A percentile compares a stretch with the other conserved stretches of the same genome.
These are phyloP conservation scores for Sula dactylatra DNA, from an alignment of 2,113 vertebrate species.

Conservation along the genomic window DNA sequence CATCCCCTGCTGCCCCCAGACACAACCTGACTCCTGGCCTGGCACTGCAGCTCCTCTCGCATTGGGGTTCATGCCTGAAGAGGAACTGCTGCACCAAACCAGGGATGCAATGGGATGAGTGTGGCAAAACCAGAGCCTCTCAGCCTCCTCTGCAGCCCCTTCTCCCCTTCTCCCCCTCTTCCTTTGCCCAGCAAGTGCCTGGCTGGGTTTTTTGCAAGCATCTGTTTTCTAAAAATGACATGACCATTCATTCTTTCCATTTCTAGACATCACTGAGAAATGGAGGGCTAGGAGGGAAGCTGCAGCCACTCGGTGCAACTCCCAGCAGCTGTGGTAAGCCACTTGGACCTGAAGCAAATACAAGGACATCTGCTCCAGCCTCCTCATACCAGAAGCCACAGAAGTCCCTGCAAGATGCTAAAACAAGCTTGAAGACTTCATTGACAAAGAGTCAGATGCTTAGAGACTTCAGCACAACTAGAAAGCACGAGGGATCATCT, in stretches of 20 bases:
- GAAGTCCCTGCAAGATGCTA: not conserved
- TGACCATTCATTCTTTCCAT: not conserved
- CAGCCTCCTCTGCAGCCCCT: not conserved
- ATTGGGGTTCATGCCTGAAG: not conserved
- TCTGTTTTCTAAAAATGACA: not conserved
- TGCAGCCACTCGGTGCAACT: not conserved
- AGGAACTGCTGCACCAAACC: not conserved
- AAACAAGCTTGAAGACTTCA: not conserved
- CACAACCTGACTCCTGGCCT: accelerated
- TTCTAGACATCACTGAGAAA: not conserved
- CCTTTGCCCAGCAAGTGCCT: not conserved
- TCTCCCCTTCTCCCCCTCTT: not conserved
- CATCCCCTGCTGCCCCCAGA: not conserved
- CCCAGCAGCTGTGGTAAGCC: not conserved
- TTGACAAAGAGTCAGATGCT: not conserved
- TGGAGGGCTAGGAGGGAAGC: not conserved
- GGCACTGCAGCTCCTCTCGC: not conserved
- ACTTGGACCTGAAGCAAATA: not conserved
- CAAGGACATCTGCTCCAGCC: not conserved
- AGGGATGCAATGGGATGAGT: accelerated
- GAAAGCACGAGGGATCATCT: not conserved
- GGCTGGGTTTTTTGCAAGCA: not conserved
- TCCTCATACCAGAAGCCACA: not conserved
- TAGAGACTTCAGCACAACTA: not conserved
- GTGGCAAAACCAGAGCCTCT: not conserved